Evolutionary conservation across 1,140 invertebrate genomes (phyloP), one percentile per base, ranked within the genome.

Genomic region (Harpegnathos saltator): DNA sequence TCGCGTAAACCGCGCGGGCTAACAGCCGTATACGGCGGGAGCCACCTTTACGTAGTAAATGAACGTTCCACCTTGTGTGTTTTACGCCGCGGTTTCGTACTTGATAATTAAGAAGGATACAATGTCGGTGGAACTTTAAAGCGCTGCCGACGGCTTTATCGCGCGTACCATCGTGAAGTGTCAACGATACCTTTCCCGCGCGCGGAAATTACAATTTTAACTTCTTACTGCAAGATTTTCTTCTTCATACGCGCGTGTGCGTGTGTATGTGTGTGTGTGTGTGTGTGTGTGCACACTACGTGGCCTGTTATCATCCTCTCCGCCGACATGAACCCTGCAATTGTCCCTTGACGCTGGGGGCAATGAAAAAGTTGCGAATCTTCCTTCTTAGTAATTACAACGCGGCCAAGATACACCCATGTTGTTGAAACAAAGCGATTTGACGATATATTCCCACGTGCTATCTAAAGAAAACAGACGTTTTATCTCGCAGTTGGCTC

Each of bases 71-170:
- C 75, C 69, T 38, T 80, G 52, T 69, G 65, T 80, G 33, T 71
- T 80, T 80, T 80, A 80, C 65, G 65, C 15, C 63, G 33, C 22
- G 63, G 52, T 58, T 19, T 48, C 33, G 2, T 59, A 80, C 75
- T 69, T 80, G 22, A 52, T 71, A 80, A 80, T 80, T 69, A 80
- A 78, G 75, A 69, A 69, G 52, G 63, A 78, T 78, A 66, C 50
- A 17, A 56, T 38, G 65, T 26, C 33, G 33, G 11, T 29, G 52
- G 48, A 80, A 80, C 52, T 80, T 80, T 77, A 77, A 77, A 77
- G 74, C 15, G 17, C n/a, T 19, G 65, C 58, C 52, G 65, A 58
- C 52, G 68, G 75, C 75, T 80, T 69, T 80, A 71, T 80, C 75
- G 33, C 65, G 52, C 75, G 52, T 58, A 69, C 33, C 22, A 52